phyloP scores from a whole-genome alignment of 23 tunicate species.

The Trididemnum clinides region DNA sequence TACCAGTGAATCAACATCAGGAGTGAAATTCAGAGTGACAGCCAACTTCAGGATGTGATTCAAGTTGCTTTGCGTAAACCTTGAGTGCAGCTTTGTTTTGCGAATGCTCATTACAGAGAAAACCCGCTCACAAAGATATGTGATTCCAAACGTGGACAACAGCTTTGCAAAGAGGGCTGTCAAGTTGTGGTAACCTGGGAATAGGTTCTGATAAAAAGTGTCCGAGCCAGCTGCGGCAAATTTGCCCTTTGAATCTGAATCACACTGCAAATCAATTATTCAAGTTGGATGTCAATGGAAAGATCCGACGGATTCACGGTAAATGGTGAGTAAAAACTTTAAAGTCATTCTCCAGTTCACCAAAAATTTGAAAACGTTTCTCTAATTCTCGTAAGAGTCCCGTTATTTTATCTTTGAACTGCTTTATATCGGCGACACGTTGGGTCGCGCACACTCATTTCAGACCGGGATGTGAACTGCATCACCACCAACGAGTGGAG shows the following conservation, averaged over 20 bases:
- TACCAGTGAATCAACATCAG: not conserved
- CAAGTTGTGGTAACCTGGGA: not conserved
- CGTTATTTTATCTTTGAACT: too few species aligned
- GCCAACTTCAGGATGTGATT: not conserved
- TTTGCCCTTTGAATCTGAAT: not conserved
- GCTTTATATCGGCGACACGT: not conserved
- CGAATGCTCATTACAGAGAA: not conserved
- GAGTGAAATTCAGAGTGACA: not conserved
- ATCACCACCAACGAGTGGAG: not conserved
- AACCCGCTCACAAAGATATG: not conserved
- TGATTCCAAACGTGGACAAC: not conserved
- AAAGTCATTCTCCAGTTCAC: not conserved
- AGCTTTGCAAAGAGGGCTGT: not conserved
- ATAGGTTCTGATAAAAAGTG: not conserved
- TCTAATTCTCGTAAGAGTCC: not conserved
- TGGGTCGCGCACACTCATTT: not conserved
- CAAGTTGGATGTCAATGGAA: not conserved
- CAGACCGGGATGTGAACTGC: not conserved
- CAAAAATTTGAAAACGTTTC: not conserved
- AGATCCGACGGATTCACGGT: not conserved
- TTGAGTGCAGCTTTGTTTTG: not conserved
- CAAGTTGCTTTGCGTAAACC: not conserved
- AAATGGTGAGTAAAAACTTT: not conserved
- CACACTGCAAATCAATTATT: not conserved
- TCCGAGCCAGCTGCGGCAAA: not conserved